Percentiles rank a stretch among this genome's conserved stretches.
Conservation (phyloP, 2,113 vertebrate species). For the Amazona vittata region DNA sequence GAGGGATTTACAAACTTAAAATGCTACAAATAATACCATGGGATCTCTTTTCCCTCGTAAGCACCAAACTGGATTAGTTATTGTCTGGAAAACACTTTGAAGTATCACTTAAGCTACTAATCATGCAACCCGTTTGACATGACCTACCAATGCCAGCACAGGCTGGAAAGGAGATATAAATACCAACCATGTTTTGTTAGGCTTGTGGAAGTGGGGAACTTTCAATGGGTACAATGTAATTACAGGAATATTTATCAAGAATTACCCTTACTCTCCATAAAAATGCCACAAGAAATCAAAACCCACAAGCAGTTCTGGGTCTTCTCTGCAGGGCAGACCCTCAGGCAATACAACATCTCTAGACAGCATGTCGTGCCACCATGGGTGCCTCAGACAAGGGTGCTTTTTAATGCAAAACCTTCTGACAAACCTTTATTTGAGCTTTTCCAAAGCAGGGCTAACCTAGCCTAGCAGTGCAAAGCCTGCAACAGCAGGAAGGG, state of each 20-base stretch:
- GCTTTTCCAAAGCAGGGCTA: not conserved
- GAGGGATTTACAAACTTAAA: constrained; percentile 7
- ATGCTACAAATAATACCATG: not conserved
- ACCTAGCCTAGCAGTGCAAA: not conserved
- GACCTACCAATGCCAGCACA: not conserved
- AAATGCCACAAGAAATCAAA: not conserved
- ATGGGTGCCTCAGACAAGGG: not conserved
- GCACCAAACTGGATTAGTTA: constrained; percentile 22
- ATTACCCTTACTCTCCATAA: not conserved
- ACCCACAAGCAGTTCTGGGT: not conserved
- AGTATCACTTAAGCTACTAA: not conserved
- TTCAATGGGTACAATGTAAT: not conserved
- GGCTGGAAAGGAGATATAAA: not conserved
- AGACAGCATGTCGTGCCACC: not conserved
- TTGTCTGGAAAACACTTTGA: constrained; percentile 30
- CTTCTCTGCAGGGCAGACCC: not conserved
- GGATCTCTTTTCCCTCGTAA: not conserved
- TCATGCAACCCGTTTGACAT: not conserved
- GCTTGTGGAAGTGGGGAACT: not conserved
- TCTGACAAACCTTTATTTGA: not conserved
- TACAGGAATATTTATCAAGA: constrained; percentile 12
- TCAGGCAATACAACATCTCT: not conserved
- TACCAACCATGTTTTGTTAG: not conserved
- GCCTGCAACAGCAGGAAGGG: not conserved
- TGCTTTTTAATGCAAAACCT: not conserved